These are phyloP conservation scores for Andrena marginata DNA, from an alignment of 2,888 invertebrate genomes.

Conservation along the genomic window DNA sequence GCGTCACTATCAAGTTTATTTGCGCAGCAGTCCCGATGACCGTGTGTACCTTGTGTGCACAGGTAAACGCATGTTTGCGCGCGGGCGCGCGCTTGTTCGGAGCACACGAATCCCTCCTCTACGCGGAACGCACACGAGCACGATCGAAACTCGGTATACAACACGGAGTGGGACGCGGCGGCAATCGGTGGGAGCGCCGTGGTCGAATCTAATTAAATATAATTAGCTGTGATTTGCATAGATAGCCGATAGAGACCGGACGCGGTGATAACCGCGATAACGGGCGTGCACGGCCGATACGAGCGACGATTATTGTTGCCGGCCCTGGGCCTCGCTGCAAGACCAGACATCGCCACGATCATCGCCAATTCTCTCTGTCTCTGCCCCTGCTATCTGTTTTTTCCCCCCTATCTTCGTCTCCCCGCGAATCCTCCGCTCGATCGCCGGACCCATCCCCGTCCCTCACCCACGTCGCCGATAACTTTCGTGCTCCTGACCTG, in stretches of 20 bases:
- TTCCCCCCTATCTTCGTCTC: neutral
- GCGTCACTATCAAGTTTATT: constrained; percentile 30
- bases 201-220: constrained; percentile 85
- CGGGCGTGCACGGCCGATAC: constrained; percentile 82
- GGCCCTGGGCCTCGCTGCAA: constrained; percentile 72
- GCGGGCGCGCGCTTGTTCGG: neutral
- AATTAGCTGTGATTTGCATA: constrained; percentile 85
- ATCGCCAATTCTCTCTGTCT: constrained; percentile 73
- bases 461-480: neutral
- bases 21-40: constrained; percentile 10
- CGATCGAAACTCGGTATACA: constrained; percentile 18
- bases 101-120: neutral
- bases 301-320: constrained; percentile 84
- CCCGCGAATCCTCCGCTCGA: constrained; percentile 2
- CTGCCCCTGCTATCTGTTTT: neutral
- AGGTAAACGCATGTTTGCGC: constrained; percentile 32
- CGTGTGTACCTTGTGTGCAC: constrained; percentile 8
- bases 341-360: constrained; percentile 80
- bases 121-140: constrained; percentile 33
- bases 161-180: constrained; percentile 64
- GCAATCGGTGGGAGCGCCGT: constrained; percentile 82
- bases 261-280: constrained; percentile 84
- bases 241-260: constrained; percentile 84
- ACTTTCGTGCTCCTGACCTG: neutral
- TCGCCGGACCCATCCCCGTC: neutral